Conservation (phyloP, 2,113 vertebrate species). For the Nettapus auritus region DNA sequence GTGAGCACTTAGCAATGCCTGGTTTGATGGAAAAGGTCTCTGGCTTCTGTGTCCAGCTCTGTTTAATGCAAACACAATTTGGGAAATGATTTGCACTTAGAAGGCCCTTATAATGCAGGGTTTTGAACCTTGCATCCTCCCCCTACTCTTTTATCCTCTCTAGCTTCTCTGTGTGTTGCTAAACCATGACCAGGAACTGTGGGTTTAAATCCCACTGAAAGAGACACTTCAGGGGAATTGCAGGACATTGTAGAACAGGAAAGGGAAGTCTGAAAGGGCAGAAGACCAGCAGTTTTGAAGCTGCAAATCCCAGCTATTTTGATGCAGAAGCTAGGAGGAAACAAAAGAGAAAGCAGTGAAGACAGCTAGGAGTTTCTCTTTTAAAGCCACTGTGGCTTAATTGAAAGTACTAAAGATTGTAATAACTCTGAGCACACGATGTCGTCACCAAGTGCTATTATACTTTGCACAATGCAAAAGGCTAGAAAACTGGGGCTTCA, state of each 20-base stretch:
- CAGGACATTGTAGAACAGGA: neutral
- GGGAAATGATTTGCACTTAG: neutral
- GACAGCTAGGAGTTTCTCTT: neutral
- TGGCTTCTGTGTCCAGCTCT: neutral
- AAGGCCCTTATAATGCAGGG: neutral
- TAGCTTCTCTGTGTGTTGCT: neutral
- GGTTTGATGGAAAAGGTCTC: neutral
- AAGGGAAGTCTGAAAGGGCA: neutral
- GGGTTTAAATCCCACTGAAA: rapidly evolving
- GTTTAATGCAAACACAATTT: neutral
- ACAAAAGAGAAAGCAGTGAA: neutral
- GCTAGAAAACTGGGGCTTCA: neutral
- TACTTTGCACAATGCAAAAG: rapidly evolving
- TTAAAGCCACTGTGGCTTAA: neutral
- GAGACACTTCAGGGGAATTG: neutral
- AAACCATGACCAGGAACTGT: neutral
- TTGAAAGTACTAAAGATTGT: neutral
- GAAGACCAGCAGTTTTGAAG: neutral
- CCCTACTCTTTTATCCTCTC: neutral
- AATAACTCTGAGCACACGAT: neutral
- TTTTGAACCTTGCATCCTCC: neutral
- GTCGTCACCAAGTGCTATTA: neutral
- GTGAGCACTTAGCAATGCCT: neutral
- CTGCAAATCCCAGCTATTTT: neutral
- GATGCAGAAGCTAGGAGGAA: neutral